Base-by-base conservation (phyloP, 1,140 invertebrate species). In the Drosophila kepulauana region DNA sequence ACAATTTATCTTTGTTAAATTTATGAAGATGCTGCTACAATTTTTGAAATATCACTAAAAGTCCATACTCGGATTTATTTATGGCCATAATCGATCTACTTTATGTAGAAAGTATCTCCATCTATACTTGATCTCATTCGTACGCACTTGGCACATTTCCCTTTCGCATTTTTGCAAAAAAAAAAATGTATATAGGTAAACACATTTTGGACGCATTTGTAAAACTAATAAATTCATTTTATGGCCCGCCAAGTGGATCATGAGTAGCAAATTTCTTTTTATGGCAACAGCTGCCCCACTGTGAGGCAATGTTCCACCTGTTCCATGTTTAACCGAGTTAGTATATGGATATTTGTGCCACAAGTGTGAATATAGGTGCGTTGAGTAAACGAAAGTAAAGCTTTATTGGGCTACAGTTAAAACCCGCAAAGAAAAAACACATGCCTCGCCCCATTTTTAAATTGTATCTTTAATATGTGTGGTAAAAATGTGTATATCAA, bases 141-240 rank as follows among this genome's bases (percentile, higher is more conserved):
- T 20, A 59, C 20, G 38, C 57, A 59, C 57, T 57, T 57, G 25
- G 38, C 43, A 43, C 57, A 65, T 70, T 58, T 52, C 25, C 56
- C 52, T 78, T 38, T 58, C 54, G 54, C 57, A 57, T 62, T 54
- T 54, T 54, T 28, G 5, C 28, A 57, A 35, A 51, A 8, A 38
- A 20, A 20, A 25, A 25, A 4, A 25, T 25, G 20, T 3, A 25
- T 25, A 25, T 25, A 38, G 8, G 59, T 78, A 81, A 86, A 81
- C 75, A 85, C 72, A 65, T 59, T 74, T 38, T 38, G 68, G 76
- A 68, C 77, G 77, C 77, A 84, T 84, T 85, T 86, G 70, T 79
- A 79, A 81, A 78, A 86, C 79, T 86, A 62, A 87, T 82, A 79
- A 80, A 87, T 88, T 79, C 65, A 30, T 71, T 87, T 87, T 69